These are phyloP conservation scores for Rhodinocichla rosea DNA, from an alignment of 2,113 vertebrate genomes.

Conservation along the genomic window DNA sequence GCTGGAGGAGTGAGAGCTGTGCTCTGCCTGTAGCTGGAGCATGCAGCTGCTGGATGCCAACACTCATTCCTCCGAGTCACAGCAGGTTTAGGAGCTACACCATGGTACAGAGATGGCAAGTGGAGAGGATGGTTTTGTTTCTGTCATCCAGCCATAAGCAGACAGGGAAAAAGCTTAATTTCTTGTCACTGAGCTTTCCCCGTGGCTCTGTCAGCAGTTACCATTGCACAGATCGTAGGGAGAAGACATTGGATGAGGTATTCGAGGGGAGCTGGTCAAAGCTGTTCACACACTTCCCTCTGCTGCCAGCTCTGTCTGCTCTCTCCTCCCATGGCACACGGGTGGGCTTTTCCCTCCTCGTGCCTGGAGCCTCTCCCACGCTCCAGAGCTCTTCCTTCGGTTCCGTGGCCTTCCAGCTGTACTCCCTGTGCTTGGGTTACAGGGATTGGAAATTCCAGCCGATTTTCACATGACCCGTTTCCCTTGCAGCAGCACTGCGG, in stretches of 20 bases:
- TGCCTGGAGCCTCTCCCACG: background rate
- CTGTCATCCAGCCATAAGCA: background rate
- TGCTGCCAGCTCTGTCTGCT: background rate
- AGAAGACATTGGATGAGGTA: background rate
- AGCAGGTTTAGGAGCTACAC: background rate
- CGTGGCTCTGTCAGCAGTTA: background rate
- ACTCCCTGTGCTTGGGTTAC: rapidly evolving
- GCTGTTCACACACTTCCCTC: background rate
- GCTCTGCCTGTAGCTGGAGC: background rate
- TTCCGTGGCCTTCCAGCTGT: background rate
- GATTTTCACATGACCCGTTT: rapidly evolving
- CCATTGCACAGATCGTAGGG: background rate
- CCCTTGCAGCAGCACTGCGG: background rate
- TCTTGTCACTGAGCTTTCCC: background rate
- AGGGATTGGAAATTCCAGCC: background rate
- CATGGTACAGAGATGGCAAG: background rate
- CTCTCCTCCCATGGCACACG: background rate
- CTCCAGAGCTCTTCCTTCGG: background rate
- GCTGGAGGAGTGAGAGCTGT: background rate
- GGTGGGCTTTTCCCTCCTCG: background rate
- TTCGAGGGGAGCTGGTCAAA: background rate
- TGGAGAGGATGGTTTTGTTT: background rate
- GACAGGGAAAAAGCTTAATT: background rate
- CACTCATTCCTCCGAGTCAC: background rate
- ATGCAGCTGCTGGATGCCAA: background rate